Base-by-base conservation (phyloP, 2,113 vertebrate genomes). In the Motacilla tschutschensis region DNA sequence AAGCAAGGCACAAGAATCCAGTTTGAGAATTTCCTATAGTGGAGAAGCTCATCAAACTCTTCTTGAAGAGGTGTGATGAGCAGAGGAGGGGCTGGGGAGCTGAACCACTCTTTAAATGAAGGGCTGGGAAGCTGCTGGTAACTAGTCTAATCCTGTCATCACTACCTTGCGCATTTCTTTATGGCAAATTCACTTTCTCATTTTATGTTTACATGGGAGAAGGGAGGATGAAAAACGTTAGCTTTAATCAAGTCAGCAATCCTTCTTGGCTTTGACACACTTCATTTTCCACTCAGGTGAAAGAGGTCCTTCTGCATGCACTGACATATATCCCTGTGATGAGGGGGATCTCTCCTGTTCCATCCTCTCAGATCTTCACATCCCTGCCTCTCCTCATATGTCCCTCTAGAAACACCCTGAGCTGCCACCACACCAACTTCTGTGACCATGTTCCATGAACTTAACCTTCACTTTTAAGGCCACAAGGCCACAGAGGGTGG, bases 21-120 rank as follows among this genome's bases (percentile, higher is more conserved):
- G 12, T 72, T 26, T 71, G 58, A 85, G 66, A 64, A 74, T 65
- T 60, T 88, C 26, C 70, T 35, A 1, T 21, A 43, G 26, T 1
- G 5, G 16, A 81, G 64, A 85, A 82, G 8, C 29, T 69, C 33
- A 71, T 75, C 71, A 70, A 35, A 76, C 33, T 50, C 58, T 28
- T 40, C 33, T 19, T 65, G 70, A 47, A 83, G 19, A 58, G 44
- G 11, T 67, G n/a, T 73, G 59, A 43, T 54, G 60, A 46, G 59
- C n/a, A 91, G 51, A 91, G 63, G n/a, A 87, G 40, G 31, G 50
- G 33, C n/a, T 73, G 35, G 17, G 44, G 43, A 89, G 15, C n/a
- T 73, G 71, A 85, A 72, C 25, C 8, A 7, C 12, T 50, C 35
- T 60, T 79, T 44, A 60, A 62, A 65, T 46, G 31, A 60, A 44